A percentile compares a stretch with the other conserved stretches of the same genome.
Evolutionary conservation across 1,140 invertebrate species (phyloP).

Genomic region (Lepidurus apus): DNA sequence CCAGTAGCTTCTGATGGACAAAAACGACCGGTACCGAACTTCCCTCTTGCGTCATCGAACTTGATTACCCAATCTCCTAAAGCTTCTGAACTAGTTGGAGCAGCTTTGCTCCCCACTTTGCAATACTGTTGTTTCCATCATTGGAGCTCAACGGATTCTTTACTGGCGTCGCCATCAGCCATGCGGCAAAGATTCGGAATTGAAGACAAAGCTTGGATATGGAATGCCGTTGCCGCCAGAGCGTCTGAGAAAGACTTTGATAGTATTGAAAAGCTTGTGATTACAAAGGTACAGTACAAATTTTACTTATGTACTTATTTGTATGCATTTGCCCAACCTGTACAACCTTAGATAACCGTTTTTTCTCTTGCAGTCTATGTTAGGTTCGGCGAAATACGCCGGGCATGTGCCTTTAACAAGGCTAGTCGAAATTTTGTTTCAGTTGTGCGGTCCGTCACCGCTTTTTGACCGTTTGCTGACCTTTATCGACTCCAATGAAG

Average conservation of each 20-base stretch:
- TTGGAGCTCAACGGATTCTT: neutral
- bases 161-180: neutral
- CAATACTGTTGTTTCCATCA: neutral
- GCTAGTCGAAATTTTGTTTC: neutral
- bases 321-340: too few species aligned
- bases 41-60: neutral
- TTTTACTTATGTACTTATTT: too few species aligned
- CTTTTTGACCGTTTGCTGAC: neutral
- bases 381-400: neutral
- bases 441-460: neutral
- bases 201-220: conserved; percentile 7
- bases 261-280: neutral
- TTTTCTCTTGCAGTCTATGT: neutral
- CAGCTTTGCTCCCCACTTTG: neutral
- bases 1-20: neutral
- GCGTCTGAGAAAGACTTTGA: conserved; percentile 3
- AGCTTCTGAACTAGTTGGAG: neutral
- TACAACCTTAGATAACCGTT: neutral
- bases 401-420: neutral
- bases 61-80: neutral
- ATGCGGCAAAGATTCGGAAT: neutral
- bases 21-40: neutral
- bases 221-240: neutral
- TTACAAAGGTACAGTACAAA: neutral
- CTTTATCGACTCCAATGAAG: neutral